A percentile compares a stretch with the other conserved stretches of the same genome.
Evolutionary conservation across 1,140 invertebrate genomes (phyloP).

Genomic region (Drosophila sproati): DNA sequence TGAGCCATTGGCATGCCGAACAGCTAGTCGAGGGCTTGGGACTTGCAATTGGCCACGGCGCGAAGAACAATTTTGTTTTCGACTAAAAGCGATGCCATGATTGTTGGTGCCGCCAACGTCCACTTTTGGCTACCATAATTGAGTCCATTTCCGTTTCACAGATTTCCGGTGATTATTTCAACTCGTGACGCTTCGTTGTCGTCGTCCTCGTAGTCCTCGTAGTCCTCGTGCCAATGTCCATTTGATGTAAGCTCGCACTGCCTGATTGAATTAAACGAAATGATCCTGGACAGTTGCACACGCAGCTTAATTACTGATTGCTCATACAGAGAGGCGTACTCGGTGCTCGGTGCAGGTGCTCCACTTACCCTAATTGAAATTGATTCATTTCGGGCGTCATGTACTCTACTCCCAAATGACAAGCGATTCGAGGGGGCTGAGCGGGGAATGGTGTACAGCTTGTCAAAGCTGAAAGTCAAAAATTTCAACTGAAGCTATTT

Average conservation of each 20-base stretch:
- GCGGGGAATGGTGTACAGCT: neutral
- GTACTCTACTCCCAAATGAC: conserved; percentile 6
- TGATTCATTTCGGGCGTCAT: conserved; percentile 47
- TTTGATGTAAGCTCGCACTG: conserved; percentile 37
- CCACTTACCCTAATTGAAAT: conserved; percentile 76
- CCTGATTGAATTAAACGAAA: conserved; percentile 71
- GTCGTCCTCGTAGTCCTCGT: neutral
- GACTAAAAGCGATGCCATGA: conserved; percentile 65
- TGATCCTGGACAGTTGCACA: conserved; percentile 63
- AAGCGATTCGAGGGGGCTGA: neutral
- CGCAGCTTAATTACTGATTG: conserved; percentile 65
- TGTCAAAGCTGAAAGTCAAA: conserved; percentile 56
- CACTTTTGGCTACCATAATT: conserved; percentile 76
- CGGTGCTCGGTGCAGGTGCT: conserved; percentile 34
- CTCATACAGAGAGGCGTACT: neutral
- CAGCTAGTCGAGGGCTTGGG: conserved; percentile 34
- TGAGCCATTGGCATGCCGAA: conserved; percentile 76
- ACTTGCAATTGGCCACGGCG: conserved; percentile 15
- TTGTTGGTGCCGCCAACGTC: conserved; percentile 43
- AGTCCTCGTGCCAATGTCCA: conserved; percentile 29
- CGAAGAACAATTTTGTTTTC: conserved; percentile 52
- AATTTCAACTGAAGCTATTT: conserved; percentile 57
- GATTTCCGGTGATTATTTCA: conserved; percentile 81
- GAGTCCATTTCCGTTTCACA: conserved; percentile 72
- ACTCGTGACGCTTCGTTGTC: conserved; percentile 21